A percentile compares a stretch with the other conserved stretches of the same genome.
Conservation (phyloP, 2,888 invertebrate genomes). For the Apomyelois bistriatella region DNA sequence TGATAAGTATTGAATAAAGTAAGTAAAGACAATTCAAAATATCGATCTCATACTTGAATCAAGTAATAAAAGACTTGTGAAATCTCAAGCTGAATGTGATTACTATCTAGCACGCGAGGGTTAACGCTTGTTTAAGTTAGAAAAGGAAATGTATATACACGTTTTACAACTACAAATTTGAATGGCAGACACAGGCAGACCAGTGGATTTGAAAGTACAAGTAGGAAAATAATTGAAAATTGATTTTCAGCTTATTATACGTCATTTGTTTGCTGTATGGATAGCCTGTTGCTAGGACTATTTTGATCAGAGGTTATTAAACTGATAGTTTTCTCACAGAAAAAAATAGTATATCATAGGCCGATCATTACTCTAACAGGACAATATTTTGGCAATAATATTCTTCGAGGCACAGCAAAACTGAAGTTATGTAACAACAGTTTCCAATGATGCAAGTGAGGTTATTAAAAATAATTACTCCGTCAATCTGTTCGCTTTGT, state of each 20-base stretch:
- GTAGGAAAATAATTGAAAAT: too few species aligned
- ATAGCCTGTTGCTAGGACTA: too few species aligned
- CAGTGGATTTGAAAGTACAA: too few species aligned
- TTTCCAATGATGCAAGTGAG: conserved; percentile 12
- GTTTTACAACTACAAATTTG: too few species aligned
- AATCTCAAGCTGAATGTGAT: not conserved
- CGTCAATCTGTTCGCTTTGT: conserved; percentile 19
- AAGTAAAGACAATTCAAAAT: too few species aligned
- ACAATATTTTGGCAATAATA: not conserved
- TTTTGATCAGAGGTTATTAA: too few species aligned
- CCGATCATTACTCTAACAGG: not conserved
- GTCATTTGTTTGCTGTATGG: too few species aligned
- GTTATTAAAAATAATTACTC: conserved; percentile 24
- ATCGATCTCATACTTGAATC: not conserved
- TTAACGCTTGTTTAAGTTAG: not conserved
- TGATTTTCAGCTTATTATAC: too few species aligned
- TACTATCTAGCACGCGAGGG: not conserved
- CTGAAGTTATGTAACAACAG: conserved; percentile 3
- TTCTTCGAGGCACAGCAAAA: not conserved
- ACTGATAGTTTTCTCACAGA: too few species aligned
- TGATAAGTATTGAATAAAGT: too few species aligned
- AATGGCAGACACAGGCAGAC: too few species aligned
- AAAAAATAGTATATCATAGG: too few species aligned
- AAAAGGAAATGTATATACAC: not conserved
- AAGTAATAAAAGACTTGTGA: not conserved